Evolutionary conservation across 1,140 invertebrate genomes (phyloP).

Genomic region (Pachypeltis micranthus): DNA sequence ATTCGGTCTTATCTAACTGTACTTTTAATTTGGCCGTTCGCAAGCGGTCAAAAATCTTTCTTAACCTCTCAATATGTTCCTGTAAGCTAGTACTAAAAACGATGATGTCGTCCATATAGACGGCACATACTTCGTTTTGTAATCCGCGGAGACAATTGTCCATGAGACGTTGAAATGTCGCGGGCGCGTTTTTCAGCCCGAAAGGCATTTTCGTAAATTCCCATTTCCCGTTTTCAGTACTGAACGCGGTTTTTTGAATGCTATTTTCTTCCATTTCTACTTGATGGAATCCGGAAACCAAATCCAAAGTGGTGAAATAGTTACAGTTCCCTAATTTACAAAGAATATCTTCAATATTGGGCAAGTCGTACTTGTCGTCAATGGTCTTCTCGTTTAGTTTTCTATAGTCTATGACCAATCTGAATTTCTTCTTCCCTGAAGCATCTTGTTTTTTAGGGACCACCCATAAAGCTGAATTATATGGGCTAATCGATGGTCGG

Average conservation of each 20-base stretch:
- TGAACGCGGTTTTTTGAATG: slow-evolving; percentile 39
- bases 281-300: slow-evolving; percentile 40
- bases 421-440: slow-evolving; percentile 22
- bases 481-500: slow-evolving; percentile 20
- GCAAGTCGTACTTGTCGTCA: slow-evolving; percentile 37
- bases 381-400: slow-evolving; percentile 25
- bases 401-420: slow-evolving; percentile 23
- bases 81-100: no score
- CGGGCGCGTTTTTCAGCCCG: slow-evolving; percentile 35
- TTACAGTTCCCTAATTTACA: no score
- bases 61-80: no score
- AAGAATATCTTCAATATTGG: slow-evolving; percentile 36
- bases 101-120: no score
- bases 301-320: slow-evolving; percentile 38
- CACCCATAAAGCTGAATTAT: slow-evolving; percentile 18
- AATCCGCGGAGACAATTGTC: slow-evolving; percentile 1
- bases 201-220: slow-evolving; percentile 35
- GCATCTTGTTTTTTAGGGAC: no score
- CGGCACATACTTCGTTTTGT: slow-evolving; percentile 10
- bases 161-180: slow-evolving; percentile 38
- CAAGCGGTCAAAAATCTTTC: slow-evolving; percentile 25
- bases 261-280: slow-evolving; percentile 35
- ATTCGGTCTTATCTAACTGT: slow-evolving; percentile 28
- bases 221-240: slow-evolving; percentile 30
- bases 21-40: slow-evolving; percentile 22